Base-by-base conservation (phyloP, 2,797 vertebrate species). In the Ctenopoma kingsleyae region DNA sequence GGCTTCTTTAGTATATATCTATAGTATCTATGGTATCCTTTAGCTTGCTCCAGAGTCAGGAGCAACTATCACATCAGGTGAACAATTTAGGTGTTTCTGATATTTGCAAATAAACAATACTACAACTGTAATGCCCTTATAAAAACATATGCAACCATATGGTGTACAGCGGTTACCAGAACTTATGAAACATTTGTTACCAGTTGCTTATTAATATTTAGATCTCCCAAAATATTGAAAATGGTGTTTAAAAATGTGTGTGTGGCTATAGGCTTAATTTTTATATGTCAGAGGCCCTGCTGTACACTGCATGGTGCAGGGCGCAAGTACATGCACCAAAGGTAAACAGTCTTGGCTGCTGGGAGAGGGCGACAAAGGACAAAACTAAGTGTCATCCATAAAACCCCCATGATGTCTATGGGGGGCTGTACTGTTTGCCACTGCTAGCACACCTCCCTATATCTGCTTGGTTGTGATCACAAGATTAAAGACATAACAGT, bases 391-490 rank as follows among this genome's bases (percentile, higher is more conserved):
- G n/a, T 86, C 88, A 90, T 80, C 91, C 83, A 78, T 86, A 82
- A 81, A 88, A 78, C 51, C 53, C 16, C 53, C 44, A 36, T 15
- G 2, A 62, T 65, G 61, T 67, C 64, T 43, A 32, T 56, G 53
- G 17, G 67, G 53, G 35, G 32, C 32, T 44, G 12, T 22, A 56
- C 51, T 51, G 30, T 75, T 65, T 63, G 44, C 69, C 49, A 63
- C 67, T 60, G 64, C 69, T 62, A 63, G 58, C 76, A 82, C 79
- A 87, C 66, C 74, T 82, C 69, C 74, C 69, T 86, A 80, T 77
- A 83, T 83, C 82, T 85, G 82, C 76, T 58, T 54, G 30, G 53
- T 53, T 61, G 54, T 91, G 82, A 89, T 92, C 85, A 85, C 74
- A 7, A 30, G 27, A 7, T 81, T 84, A 83, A 86, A 86, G 56